Evolutionary conservation across 2,113 vertebrate genomes (phyloP).

Genomic region (Ondatra zibethicus): DNA sequence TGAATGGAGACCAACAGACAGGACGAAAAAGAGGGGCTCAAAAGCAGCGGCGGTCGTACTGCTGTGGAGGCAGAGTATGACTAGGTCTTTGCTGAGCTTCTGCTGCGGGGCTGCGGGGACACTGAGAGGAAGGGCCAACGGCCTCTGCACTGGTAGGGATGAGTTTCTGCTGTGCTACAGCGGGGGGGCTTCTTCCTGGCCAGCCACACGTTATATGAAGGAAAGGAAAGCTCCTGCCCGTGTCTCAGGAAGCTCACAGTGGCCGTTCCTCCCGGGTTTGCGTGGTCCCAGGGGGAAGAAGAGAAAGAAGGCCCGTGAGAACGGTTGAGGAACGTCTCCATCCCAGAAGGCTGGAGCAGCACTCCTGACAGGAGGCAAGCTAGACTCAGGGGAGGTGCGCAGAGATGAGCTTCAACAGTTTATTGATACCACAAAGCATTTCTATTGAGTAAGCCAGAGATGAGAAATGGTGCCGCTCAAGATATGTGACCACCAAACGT

Average conservation of each 20-base stretch:
- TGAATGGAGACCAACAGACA: not conserved
- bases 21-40: not conserved
- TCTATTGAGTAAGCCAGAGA: not conserved
- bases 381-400: no score
- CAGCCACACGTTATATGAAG: not conserved
- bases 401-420: not conserved
- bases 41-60: no score
- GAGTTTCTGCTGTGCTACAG: not conserved
- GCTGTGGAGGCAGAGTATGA: not conserved
- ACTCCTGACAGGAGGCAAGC: not conserved
- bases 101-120: not conserved
- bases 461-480: not conserved
- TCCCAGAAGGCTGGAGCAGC: not conserved
- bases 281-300: no score
- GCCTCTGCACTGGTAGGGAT: not conserved
- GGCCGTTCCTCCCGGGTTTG: not conserved
- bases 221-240: not conserved
- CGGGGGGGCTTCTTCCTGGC: not conserved
- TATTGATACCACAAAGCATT: not conserved
- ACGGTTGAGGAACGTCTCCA: not conserved
- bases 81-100: no score
- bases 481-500: not conserved
- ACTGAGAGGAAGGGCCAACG: not conserved
- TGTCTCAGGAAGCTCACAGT: not conserved
- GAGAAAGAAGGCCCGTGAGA: not conserved